These are phyloP conservation scores for Melanotaenia duboulayi DNA, from an alignment of 2,113 vertebrate genomes.

Conservation along the genomic window DNA sequence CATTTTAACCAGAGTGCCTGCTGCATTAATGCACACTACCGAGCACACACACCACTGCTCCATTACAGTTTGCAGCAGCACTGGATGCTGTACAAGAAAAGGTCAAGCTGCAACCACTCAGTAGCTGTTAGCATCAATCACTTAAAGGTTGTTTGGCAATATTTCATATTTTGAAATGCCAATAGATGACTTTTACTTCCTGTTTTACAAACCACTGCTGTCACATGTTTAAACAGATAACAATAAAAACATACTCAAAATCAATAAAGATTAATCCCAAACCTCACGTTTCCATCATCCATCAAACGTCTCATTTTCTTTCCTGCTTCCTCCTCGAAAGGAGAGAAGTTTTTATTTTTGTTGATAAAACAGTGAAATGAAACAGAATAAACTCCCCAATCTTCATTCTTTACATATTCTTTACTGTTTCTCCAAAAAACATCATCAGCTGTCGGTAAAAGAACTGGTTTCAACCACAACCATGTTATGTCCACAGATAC, in stretches of 20 bases:
- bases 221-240: not conserved
- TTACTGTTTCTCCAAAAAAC: no score
- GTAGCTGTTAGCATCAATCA: slow-evolving; percentile 36
- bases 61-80: slow-evolving; percentile 6
- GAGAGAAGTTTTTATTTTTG: no score
- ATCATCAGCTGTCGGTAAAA: no score
- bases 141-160: slow-evolving; percentile 6
- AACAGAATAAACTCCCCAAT: no score
- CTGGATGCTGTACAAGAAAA: slow-evolving; percentile 11
- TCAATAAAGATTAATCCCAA: not conserved
- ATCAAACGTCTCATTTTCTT: no score
- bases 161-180: slow-evolving; percentile 39
- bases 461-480: no score
- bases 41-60: not conserved
- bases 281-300: not conserved
- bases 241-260: not conserved
- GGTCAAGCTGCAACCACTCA: slow-evolving; percentile 38
- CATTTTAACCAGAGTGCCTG: not conserved
- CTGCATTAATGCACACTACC: not conserved
- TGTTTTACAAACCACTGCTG: not conserved
- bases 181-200: slow-evolving; percentile 12
- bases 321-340: no score
- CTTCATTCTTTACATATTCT: no score
- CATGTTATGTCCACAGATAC: no score
- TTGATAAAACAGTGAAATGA: no score